Evolutionary conservation across 2,797 vertebrate genomes (phyloP).

Genomic region (Odontamblyopus lacepedii): DNA sequence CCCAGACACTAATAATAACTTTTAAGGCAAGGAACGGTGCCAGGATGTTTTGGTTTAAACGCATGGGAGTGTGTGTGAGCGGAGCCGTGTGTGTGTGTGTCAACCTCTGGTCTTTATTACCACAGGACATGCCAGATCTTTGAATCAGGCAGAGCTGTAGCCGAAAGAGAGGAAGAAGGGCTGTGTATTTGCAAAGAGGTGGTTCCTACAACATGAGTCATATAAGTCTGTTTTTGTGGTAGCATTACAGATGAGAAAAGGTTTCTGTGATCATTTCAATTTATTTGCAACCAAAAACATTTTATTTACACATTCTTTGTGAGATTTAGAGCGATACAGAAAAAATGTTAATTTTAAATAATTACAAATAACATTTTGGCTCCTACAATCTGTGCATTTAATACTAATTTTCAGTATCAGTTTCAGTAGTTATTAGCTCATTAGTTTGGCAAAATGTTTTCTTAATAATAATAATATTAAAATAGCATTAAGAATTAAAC

Average conservation of each 20-base stretch:
- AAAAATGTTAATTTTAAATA: background rate
- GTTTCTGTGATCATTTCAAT: background rate
- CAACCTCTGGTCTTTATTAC: constrained; percentile 63
- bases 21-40: constrained; percentile 59
- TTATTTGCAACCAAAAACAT: background rate
- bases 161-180: constrained; percentile 26
- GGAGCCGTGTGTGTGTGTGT: constrained; percentile 26
- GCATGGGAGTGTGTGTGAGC: constrained; percentile 13
- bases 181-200: constrained; percentile 34
- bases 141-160: constrained; percentile 62
- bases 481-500: background rate
- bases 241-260: background rate
- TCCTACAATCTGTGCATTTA: background rate
- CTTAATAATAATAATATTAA: background rate
- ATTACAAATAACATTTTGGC: background rate
- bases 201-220: constrained; percentile 15
- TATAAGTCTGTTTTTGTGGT: constrained; percentile 11
- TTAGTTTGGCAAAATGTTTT: background rate
- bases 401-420: too few species aligned
- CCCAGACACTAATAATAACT: constrained; percentile 73
- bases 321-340: background rate
- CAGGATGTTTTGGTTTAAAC: constrained; percentile 64
- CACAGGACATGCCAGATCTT: constrained; percentile 70
- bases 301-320: too few species aligned
- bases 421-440: background rate